Base-by-base conservation (phyloP, 2,888 invertebrate genomes). In the Invenusta paracnida region DNA sequence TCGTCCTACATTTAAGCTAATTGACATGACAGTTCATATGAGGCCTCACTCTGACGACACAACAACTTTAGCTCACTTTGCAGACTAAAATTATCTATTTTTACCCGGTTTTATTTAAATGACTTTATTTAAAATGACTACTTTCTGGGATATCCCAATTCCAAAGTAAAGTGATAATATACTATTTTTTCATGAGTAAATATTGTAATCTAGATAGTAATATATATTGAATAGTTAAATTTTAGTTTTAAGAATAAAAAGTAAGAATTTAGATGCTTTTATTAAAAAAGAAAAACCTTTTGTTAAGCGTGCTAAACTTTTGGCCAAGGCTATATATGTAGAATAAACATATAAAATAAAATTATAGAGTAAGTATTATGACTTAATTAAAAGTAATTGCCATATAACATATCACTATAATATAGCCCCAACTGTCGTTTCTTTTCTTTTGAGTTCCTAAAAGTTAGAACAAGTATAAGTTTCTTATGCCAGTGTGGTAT, bases 221-320 rank as follows among this genome's bases (percentile, higher is more conserved):
- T 5, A 23, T 73, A 23, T 48, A 48, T 48, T 48, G 17, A 73
- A 73, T 73, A 13, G 73, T 73, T 73, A 73, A 73, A 73, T 73
- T 73, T 73, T 73, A 73, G 73, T 73, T 23, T 73, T 73, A 73
- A 73, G 27, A 73, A 13, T 73, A 73, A 73, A n/a, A 73, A 73
- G 27, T 23, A 73, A 23, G 11, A 73, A 73, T 73, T 2, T 73
- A 73, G 48, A 48, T 48, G 48, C 48, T 48, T 48, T 48, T 48
- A 48, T 48, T 48, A 48, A 48, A 48, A 48, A 48, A n/a, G n/a
- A n/a, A 48, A 48, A 2, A 23, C 23, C 5, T 73, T 73, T 73
- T 23, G 23, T 73, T 73, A 73, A 73, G 73, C 73, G 23, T 25
- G 73, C 73, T 73, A 73, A 73, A 73, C 73, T 48, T 48, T 48